phyloP scores from a whole-genome alignment of 2,888 invertebrate genomes.

The Andrena haemorrhoa region DNA sequence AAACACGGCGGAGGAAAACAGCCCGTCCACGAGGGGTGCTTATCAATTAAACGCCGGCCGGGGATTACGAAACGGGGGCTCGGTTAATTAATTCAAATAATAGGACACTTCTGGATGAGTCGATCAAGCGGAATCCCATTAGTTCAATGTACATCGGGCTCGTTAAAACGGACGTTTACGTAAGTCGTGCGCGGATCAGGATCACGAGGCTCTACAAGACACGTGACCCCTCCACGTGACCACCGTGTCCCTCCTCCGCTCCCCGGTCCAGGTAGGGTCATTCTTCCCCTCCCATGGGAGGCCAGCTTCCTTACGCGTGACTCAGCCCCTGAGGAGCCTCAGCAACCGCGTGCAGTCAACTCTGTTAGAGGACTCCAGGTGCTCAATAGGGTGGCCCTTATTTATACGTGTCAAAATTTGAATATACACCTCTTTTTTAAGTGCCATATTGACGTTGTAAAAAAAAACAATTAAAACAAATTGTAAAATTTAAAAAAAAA shows the following conservation, averaged over 20 bases:
- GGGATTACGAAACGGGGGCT: slow-evolving; percentile 42
- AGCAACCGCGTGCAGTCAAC: too few relatives aligned
- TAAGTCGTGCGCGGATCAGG: slow-evolving; percentile 22
- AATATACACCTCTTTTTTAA: too few relatives aligned
- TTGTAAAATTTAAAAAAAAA: too few relatives aligned
- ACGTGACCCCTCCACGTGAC: slow-evolving; percentile 50
- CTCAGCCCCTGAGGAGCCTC: neutral
- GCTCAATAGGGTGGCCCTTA: too few relatives aligned
- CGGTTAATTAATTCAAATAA: slow-evolving; percentile 57
- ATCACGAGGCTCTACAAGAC: slow-evolving; percentile 36
- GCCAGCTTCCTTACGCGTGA: neutral
- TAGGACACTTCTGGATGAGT: slow-evolving; percentile 34
- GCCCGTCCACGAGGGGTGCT: neutral
- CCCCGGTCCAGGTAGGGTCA: neutral
- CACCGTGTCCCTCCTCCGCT: neutral
- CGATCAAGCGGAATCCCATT: slow-evolving; percentile 47
- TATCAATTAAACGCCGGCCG: slow-evolving; percentile 50
- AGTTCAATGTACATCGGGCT: slow-evolving; percentile 33
- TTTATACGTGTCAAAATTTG: too few relatives aligned
- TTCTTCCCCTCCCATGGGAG: slow-evolving; percentile 8
- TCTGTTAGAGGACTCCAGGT: too few relatives aligned
- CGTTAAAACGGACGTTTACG: slow-evolving; percentile 34
- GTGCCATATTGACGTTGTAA: too few relatives aligned
- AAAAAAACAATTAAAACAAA: too few relatives aligned
- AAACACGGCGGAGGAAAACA: slow-evolving; percentile 14